Conservation (phyloP, 2,888 invertebrate genomes). For the Leistus spinibarbis region DNA sequence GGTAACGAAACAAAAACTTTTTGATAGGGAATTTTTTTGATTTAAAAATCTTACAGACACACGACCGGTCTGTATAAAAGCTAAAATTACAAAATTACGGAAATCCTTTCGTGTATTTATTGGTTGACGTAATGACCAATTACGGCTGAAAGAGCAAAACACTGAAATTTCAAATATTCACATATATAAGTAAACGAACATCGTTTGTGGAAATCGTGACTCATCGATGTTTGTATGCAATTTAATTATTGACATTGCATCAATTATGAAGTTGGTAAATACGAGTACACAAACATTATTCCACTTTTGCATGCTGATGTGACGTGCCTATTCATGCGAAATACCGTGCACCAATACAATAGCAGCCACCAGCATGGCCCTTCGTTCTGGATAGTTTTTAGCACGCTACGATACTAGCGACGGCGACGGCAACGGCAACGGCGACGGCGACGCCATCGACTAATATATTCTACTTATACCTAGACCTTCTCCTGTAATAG, state of each 20-base stretch:
- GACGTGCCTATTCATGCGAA: neutral
- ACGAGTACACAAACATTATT: conserved; percentile 11
- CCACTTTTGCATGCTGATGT: neutral
- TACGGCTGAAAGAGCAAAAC: neutral
- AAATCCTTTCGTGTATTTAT: neutral
- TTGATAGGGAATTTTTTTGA: too few species aligned
- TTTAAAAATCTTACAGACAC: too few species aligned
- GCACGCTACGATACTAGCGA: neutral
- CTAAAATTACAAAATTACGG: neutral
- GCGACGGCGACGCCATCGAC: neutral
- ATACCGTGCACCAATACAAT: neutral
- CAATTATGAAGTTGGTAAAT: conserved; percentile 11
- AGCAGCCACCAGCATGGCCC: too few species aligned
- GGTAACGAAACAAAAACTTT: too few species aligned
- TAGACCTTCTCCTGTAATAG: neutral
- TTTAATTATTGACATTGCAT: conserved; percentile 27
- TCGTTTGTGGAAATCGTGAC: conserved; percentile 1
- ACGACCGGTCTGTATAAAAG: too few species aligned
- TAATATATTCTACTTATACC: neutral
- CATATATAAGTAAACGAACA: neutral
- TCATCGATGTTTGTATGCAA: conserved; percentile 13
- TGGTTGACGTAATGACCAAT: neutral
- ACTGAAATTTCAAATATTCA: neutral
- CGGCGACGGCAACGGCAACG: neutral
- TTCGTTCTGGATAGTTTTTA: neutral